Percentiles rank a stretch among this genome's conserved stretches.
Conservation (phyloP, 2,888 invertebrate genomes). For the Syrista parreyssii region DNA sequence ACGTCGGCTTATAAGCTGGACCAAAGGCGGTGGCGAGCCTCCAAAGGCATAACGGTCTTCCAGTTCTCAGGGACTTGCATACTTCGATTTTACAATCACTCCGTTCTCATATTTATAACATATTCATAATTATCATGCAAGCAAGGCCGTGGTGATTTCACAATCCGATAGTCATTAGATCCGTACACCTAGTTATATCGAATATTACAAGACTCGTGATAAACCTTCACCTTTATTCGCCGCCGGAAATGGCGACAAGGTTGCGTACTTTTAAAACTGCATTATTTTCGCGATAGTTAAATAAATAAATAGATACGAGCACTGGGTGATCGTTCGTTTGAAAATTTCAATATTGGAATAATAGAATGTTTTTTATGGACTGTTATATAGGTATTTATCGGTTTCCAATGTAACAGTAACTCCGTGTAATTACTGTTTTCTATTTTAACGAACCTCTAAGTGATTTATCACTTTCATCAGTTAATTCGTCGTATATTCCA, state of each 20-base stretch:
- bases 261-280: not conserved
- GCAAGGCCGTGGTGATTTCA: slow-evolving; percentile 62
- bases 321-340: not conserved
- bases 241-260: slow-evolving; percentile 18
- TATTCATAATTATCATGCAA: slow-evolving; percentile 62
- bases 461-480: not conserved
- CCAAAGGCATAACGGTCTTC: slow-evolving; percentile 54
- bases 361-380: not conserved
- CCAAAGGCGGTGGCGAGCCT: slow-evolving; percentile 47
- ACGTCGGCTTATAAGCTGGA: not conserved
- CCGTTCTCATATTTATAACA: slow-evolving; percentile 61
- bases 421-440: not conserved
- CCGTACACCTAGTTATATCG: slow-evolving; percentile 5
- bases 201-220: slow-evolving; percentile 8
- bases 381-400: not conserved
- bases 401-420: too few species aligned
- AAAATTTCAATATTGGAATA: not conserved
- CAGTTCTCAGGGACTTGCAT: slow-evolving; percentile 46
- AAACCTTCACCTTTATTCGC: slow-evolving; percentile 21
- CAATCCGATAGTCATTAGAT: slow-evolving; percentile 40
- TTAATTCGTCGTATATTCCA: not conserved
- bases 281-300: not conserved
- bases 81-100: slow-evolving; percentile 53
- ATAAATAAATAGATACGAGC: not conserved
- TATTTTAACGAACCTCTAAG: not conserved